Evolutionary conservation across 2,113 vertebrate genomes (phyloP).

Genomic region (Daphoenositta chrysoptera): DNA sequence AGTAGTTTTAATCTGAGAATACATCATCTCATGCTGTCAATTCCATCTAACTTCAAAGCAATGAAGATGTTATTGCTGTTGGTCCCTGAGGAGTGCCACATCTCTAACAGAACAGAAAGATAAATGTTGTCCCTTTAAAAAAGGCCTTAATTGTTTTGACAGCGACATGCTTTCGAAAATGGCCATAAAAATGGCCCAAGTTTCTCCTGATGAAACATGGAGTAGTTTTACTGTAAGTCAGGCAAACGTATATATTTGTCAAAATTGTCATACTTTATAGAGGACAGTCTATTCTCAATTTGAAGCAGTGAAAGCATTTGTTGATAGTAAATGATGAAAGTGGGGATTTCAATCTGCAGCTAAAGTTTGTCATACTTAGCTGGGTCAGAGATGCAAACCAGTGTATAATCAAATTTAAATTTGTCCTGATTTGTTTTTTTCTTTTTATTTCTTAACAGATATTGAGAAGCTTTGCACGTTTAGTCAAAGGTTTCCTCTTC

Average conservation of each 20-base stretch:
- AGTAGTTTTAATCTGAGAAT: not conserved
- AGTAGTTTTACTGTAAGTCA: not conserved
- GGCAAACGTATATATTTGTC: not conserved
- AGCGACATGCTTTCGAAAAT: not conserved
- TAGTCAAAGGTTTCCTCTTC: constrained; percentile 95
- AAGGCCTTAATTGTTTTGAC: not conserved
- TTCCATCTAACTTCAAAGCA: not conserved
- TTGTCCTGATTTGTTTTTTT: not conserved
- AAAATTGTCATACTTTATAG: not conserved
- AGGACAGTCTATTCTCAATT: not conserved
- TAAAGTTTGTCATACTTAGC: not conserved
- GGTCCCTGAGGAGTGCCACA: not conserved
- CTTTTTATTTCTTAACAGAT: constrained; percentile 73
- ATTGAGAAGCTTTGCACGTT: constrained; percentile 96
- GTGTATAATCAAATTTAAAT: not conserved
- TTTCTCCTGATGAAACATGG: not conserved
- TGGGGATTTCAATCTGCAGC: not conserved
- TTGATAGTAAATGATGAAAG: not conserved
- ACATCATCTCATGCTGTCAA: not conserved
- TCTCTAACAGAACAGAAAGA: not conserved
- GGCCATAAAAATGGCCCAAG: not conserved
- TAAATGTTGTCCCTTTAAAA: not conserved
- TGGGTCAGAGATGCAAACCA: not conserved
- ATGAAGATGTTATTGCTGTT: not conserved
- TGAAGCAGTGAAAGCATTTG: not conserved